Percentiles rank a stretch among this genome's conserved stretches.
Conservation (phyloP, 2,888 invertebrate species). For the Drosophila fungiperda region DNA sequence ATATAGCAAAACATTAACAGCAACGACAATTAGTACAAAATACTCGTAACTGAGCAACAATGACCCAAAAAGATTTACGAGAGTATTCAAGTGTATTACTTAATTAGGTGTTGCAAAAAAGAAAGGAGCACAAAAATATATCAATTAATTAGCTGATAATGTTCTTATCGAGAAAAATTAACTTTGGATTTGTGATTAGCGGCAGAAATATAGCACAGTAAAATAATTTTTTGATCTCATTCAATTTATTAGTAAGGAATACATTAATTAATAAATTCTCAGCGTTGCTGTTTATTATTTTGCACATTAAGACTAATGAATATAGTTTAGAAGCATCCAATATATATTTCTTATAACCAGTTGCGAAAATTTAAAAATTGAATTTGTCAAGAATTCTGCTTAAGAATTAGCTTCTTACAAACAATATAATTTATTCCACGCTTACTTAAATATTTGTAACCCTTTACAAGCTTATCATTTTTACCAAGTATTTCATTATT, state of each 20-base stretch:
- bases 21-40: constrained; percentile 43
- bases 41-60: constrained; percentile 49
- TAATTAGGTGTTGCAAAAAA: constrained; percentile 48
- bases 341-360: background rate
- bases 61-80: constrained; percentile 63
- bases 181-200: constrained; percentile 6
- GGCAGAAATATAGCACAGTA: background rate
- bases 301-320: background rate
- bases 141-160: constrained; percentile 50
- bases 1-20: constrained; percentile 28
- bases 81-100: constrained; percentile 47
- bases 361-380: background rate
- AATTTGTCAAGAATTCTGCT: background rate
- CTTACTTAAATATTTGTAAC: background rate
- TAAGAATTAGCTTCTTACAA: background rate
- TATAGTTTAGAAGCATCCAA: background rate
- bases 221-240: background rate
- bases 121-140: constrained; percentile 2
- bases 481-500: constrained; percentile 3
- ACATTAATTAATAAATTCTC: background rate
- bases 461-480: background rate
- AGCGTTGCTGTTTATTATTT: too few species aligned
- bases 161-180: background rate
- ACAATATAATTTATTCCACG: background rate
- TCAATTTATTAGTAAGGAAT: background rate